A percentile compares a stretch with the other conserved stretches of the same genome.
phyloP scores from a whole-genome alignment of 2,888 invertebrate species.

The Yponomeuta evonymella region DNA sequence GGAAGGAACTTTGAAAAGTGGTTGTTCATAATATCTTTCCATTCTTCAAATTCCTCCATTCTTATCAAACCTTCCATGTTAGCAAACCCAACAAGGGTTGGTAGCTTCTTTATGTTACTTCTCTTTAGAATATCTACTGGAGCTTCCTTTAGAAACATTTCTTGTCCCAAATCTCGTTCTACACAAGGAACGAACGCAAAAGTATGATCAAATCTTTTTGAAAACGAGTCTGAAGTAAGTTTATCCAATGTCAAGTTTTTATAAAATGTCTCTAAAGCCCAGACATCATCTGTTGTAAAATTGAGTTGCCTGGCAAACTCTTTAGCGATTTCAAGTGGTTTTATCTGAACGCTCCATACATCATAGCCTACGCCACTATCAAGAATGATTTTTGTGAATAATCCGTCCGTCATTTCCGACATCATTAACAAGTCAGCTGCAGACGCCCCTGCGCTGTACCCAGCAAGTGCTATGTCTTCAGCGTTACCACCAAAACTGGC shows the following conservation, averaged over 20 bases:
- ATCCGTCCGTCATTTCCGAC: constrained; percentile 14
- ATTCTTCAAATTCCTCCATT: constrained; percentile 9
- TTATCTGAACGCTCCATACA: constrained; percentile 11
- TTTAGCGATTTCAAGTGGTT: constrained; percentile 16
- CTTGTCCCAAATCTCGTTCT: constrained; percentile 2
- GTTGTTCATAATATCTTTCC: constrained; percentile 17
- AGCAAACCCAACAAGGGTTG: constrained; percentile 1
- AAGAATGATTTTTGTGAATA: constrained; percentile 20
- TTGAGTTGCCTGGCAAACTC: constrained; percentile 1
- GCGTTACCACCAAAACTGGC: constrained; percentile 20
- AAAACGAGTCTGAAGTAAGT: neutral
- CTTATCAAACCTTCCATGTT: constrained; percentile 14
- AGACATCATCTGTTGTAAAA: neutral
- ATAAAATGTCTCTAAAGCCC: constrained; percentile 6
- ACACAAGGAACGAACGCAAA: constrained; percentile 10
- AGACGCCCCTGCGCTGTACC: constrained; percentile 18
- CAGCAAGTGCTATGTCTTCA: constrained; percentile 20
- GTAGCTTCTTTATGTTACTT: constrained; percentile 8
- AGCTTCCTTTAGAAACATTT: constrained; percentile 11
- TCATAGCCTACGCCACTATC: constrained; percentile 15
- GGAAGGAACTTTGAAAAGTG: constrained; percentile 18
- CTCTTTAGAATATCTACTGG: constrained; percentile 15
- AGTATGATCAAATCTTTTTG: neutral
- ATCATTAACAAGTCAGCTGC: constrained; percentile 18
- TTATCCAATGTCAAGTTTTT: neutral